phyloP scores from a whole-genome alignment of 2,888 invertebrate genomes.

The Cactoblastis cactorum region DNA sequence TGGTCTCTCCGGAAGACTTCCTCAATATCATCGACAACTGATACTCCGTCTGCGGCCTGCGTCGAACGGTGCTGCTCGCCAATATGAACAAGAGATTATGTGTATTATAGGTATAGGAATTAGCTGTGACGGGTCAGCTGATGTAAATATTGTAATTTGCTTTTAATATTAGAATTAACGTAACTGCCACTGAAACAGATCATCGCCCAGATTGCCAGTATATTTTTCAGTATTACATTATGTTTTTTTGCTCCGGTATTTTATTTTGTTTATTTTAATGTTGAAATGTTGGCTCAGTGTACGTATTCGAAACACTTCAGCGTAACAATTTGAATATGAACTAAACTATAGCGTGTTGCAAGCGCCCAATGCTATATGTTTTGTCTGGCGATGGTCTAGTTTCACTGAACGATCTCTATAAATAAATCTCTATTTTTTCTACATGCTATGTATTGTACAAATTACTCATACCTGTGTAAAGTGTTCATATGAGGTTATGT shows the following conservation, averaged over 20 bases:
- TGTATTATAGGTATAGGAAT: conserved; percentile 63
- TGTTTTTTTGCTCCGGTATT: background rate
- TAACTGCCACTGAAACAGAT: conserved; percentile 74
- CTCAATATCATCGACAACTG: conserved; percentile 64
- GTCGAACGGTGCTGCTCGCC: conserved; percentile 16
- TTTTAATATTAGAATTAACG: conserved; percentile 65
- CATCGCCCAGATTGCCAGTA: conserved; percentile 56
- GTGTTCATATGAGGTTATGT: conserved; percentile 65
- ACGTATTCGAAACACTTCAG: background rate
- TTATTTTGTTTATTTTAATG: background rate
- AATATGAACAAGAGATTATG: conserved; percentile 48
- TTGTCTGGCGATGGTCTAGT: conserved; percentile 66
- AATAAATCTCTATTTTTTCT: conserved; percentile 80
- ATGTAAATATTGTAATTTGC: conserved; percentile 77
- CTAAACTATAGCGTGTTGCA: background rate
- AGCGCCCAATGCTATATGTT: conserved; percentile 11
- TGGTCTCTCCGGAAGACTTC: conserved; percentile 61
- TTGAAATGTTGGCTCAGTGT: background rate
- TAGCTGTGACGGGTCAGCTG: conserved; percentile 43
- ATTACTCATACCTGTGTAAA: conserved; percentile 70
- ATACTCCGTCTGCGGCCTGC: conserved; percentile 30
- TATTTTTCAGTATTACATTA: conserved; percentile 3
- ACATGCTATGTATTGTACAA: conserved; percentile 77
- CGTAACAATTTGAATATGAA: background rate
- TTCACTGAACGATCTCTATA: conserved; percentile 76